Conservation (phyloP, 1,140 invertebrate species). For the Micrasema longulum region DNA sequence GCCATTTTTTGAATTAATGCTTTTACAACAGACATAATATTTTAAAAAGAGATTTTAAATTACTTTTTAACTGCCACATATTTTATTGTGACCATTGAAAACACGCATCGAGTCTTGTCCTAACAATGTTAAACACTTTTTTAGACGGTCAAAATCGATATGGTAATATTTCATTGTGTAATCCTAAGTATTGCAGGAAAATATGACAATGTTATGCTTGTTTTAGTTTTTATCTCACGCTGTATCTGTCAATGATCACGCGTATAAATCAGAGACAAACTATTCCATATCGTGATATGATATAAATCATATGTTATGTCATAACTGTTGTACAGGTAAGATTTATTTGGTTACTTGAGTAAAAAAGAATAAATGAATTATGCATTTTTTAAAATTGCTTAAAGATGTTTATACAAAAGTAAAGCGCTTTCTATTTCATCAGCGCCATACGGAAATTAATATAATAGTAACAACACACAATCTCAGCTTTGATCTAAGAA, state of each 20-base stretch:
- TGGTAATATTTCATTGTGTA: not conserved
- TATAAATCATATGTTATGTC: not conserved
- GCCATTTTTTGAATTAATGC: not conserved
- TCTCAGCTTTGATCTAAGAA: not conserved
- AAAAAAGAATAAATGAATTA: not conserved
- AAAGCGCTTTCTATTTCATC: constrained; percentile 21
- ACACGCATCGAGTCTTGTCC: not conserved
- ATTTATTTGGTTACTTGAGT: not conserved
- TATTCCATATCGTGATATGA: not conserved
- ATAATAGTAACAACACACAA: constrained; percentile 8
- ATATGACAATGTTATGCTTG: not conserved
- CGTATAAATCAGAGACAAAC: not conserved
- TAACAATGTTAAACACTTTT: not conserved
- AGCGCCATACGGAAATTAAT: not conserved
- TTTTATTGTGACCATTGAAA: not conserved
- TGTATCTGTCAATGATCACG: not conserved
- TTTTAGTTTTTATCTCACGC: constrained; percentile 4
- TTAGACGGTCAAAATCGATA: not conserved
- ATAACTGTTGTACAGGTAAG: not conserved
- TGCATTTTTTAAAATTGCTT: not conserved
- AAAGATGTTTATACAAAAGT: not conserved
- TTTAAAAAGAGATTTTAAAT: not conserved
- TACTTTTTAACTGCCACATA: not conserved
- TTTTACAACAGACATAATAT: not conserved
- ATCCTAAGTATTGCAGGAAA: not conserved